Evolutionary conservation across 2,888 invertebrate genomes (phyloP).

Genomic region (Embidobia sp.): DNA sequence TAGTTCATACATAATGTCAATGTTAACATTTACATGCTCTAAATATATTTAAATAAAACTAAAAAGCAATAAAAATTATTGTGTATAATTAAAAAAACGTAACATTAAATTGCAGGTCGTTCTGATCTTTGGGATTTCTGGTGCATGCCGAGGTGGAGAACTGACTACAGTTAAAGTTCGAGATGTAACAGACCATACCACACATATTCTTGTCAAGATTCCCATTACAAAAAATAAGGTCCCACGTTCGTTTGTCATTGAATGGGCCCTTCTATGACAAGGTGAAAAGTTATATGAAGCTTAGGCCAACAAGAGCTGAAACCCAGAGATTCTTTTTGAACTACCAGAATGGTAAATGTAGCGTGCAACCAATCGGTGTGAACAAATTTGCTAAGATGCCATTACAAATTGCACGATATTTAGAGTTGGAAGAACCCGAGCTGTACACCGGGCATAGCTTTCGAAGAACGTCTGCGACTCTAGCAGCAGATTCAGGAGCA

Average conservation of each 20-base stretch:
- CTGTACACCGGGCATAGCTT: conserved; percentile 1
- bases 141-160: background rate
- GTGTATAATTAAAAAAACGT: no score
- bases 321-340: background rate
- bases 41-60: no score
- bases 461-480: background rate
- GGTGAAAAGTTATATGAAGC: background rate
- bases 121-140: background rate
- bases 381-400: background rate
- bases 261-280: background rate
- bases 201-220: background rate
- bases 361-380: background rate
- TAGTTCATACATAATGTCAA: no score
- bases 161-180: no score
- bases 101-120: background rate
- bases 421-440: background rate
- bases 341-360: background rate
- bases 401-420: background rate
- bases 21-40: no score
- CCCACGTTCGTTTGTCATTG: background rate
- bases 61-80: no score
- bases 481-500: background rate
- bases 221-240: background rate
- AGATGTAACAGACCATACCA: background rate
- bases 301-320: background rate